phyloP scores from a whole-genome alignment of 2,888 invertebrate species.

The Drosophila prostipennis region DNA sequence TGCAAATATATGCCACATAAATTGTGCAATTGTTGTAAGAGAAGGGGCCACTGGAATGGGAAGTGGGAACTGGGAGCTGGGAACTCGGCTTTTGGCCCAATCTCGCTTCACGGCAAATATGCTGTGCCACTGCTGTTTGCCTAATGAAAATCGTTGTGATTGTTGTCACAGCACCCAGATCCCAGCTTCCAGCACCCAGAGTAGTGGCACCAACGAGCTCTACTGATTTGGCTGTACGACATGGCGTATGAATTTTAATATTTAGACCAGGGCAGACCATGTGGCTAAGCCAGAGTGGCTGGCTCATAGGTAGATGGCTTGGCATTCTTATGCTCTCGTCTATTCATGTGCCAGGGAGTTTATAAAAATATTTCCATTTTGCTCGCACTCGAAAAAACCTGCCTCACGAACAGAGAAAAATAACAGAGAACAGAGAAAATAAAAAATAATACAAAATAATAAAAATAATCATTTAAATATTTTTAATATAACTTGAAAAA shows the following conservation, averaged over 20 bases:
- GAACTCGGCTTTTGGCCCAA: slow-evolving; percentile 15
- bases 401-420: background rate
- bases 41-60: background rate
- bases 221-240: slow-evolving; percentile 75
- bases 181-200: background rate
- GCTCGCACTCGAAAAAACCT: slow-evolving; percentile 10
- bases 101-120: slow-evolving; percentile 60
- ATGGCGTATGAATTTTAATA: slow-evolving; percentile 80
- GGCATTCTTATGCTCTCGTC: slow-evolving; percentile 37
- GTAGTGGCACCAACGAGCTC: slow-evolving; percentile 9
- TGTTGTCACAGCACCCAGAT: slow-evolving; percentile 39
- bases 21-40: slow-evolving; percentile 74
- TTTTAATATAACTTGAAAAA: no score
- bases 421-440: no score
- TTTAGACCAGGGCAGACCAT: slow-evolving; percentile 52
- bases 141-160: slow-evolving; percentile 69
- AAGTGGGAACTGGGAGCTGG: background rate
- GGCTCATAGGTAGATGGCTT: slow-evolving; percentile 50
- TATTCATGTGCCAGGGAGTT: slow-evolving; percentile 39
- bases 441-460: no score
- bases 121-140: slow-evolving; percentile 61
- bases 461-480: no score
- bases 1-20: slow-evolving; percentile 76
- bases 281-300: slow-evolving; percentile 34
- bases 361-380: slow-evolving; percentile 48